Evolutionary conservation across 2,888 invertebrate genomes (phyloP).

Genomic region (Polymixis lichenea): DNA sequence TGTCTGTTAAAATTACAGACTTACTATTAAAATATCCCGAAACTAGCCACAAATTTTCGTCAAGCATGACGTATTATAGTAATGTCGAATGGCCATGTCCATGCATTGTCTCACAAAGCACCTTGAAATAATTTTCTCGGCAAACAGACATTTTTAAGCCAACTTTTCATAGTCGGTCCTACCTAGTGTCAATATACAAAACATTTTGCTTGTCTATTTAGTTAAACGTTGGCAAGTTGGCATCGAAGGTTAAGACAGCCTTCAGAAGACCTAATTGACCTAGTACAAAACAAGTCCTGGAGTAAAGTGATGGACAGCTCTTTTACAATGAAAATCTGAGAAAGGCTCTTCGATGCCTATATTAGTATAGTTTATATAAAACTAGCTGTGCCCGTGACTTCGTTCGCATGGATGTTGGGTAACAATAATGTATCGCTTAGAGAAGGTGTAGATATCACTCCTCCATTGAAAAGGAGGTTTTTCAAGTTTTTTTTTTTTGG

Average conservation of each 20-base stretch:
- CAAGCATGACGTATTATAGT: not conserved
- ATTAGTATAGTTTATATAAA: no score
- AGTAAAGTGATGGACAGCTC: conserved; percentile 18
- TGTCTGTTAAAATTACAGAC: no score
- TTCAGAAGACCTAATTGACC: conserved; percentile 6
- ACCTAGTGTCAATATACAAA: not conserved
- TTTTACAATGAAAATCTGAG: conserved; percentile 1
- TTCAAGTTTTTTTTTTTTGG: no score
- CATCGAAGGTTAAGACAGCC: conserved; percentile 5
- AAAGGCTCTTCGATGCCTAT: not conserved
- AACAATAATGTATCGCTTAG: no score
- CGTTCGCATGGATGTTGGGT: no score
- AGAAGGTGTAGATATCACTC: no score
- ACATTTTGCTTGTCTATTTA: conserved; percentile 7
- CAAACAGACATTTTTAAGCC: not conserved
- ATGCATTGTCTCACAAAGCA: not conserved
- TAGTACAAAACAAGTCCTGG: conserved; percentile 1
- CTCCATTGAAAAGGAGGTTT: no score
- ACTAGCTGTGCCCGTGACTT: no score
- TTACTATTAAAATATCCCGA: not conserved
- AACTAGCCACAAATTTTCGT: not conserved
- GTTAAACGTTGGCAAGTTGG: not conserved
- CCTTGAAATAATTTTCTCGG: not conserved
- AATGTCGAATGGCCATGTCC: not conserved
- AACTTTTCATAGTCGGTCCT: not conserved